phyloP scores from a whole-genome alignment of 2,888 invertebrate genomes.

The Philhelius pedissequus region DNA sequence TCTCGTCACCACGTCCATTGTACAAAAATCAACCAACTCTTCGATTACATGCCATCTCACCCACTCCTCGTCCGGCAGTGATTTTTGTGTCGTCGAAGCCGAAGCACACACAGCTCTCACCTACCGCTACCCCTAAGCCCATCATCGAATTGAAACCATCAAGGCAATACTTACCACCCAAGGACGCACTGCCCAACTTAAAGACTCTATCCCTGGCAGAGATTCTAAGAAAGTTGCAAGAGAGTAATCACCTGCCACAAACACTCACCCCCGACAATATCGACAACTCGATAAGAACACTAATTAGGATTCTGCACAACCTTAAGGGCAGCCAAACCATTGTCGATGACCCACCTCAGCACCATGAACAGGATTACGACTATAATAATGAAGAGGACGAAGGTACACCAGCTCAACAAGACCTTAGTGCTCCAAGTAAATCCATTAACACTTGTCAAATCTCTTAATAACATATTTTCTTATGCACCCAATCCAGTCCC shows the following conservation, averaged over 20 bases:
- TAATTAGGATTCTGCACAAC: slow-evolving; percentile 86
- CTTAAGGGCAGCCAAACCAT: slow-evolving; percentile 80
- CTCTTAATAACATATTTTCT: slow-evolving; percentile 15
- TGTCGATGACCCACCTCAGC: slow-evolving; percentile 75
- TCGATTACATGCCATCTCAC: slow-evolving; percentile 73
- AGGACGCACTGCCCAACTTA: slow-evolving; percentile 76
- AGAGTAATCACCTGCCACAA: slow-evolving; percentile 87
- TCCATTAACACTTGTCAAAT: slow-evolving; percentile 52
- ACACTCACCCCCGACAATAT: slow-evolving; percentile 88
- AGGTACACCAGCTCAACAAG: slow-evolving; percentile 55
- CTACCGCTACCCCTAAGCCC: slow-evolving; percentile 59
- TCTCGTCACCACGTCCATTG: slow-evolving; percentile 71
- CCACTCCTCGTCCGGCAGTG: slow-evolving; percentile 68
- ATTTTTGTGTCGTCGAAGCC: slow-evolving; percentile 58
- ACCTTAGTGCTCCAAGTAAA: slow-evolving; percentile 62
- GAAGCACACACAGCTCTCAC: slow-evolving; percentile 59
- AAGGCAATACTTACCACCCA: slow-evolving; percentile 70
- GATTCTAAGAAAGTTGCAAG: slow-evolving; percentile 86
- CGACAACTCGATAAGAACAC: slow-evolving; percentile 87
- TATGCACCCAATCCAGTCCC: neutral
- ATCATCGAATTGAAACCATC: slow-evolving; percentile 74
- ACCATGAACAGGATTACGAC: slow-evolving; percentile 76
- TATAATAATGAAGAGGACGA: slow-evolving; percentile 72
- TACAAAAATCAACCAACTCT: slow-evolving; percentile 75
- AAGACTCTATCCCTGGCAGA: slow-evolving; percentile 80